These are phyloP conservation scores for Lasiurus borealis DNA, from an alignment of 2,113 vertebrate species.

Conservation along the genomic window DNA sequence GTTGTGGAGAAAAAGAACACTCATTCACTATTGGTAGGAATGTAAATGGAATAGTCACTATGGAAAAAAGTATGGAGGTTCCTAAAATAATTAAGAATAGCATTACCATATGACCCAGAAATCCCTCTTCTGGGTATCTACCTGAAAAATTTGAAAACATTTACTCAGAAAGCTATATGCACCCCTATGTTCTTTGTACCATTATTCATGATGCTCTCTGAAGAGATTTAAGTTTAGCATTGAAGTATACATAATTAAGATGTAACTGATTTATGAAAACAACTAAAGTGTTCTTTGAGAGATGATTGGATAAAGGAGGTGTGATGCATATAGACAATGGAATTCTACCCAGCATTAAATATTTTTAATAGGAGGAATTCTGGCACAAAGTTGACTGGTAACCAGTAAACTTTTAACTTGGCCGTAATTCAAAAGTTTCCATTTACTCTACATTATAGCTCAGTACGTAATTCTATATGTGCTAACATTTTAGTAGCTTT, in stretches of 20 bases:
- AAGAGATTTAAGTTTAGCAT: not conserved
- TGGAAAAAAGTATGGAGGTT: not conserved
- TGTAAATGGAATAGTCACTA: not conserved
- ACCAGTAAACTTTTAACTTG: not conserved
- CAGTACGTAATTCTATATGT: not conserved
- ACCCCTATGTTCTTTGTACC: not conserved
- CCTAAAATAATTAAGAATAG: not conserved
- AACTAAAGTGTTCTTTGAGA: not conserved
- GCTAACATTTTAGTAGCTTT: constrained; percentile 35
- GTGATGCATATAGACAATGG: not conserved
- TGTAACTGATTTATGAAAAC: not conserved
- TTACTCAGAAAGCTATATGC: not conserved
- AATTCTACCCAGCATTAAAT: not conserved
- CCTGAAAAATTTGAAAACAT: not conserved
- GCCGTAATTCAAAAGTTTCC: not conserved
- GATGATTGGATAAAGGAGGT: not conserved
- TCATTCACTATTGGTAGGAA: not conserved
- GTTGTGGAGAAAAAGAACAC: not conserved
- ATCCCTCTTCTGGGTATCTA: not conserved
- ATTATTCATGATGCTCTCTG: not conserved
- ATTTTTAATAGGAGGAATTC: constrained; percentile 15
- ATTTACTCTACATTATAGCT: not conserved
- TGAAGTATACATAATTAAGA: not conserved
- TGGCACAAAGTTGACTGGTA: not conserved
- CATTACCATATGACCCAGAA: not conserved